Evolutionary conservation across 2,113 vertebrate species (phyloP).

Genomic region (Climacteris rufus): DNA sequence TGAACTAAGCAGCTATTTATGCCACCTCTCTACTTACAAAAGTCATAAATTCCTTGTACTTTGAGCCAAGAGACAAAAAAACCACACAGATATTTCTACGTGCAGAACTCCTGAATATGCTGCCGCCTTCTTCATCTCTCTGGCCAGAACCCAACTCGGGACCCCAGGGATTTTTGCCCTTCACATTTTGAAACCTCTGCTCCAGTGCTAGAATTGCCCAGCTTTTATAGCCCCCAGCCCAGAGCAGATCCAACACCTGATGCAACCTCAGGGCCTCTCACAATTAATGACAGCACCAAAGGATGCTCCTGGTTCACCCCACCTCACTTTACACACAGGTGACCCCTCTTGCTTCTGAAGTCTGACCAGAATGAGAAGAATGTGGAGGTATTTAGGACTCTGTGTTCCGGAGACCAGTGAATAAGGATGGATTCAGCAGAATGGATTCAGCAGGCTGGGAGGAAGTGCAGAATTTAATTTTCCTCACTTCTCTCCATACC

Average conservation of each 20-base stretch:
- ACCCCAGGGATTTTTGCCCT: rapidly evolving
- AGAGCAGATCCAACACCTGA: too few relatives aligned
- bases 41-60: background rate
- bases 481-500: background rate
- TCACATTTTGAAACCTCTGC: background rate
- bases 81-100: rapidly evolving
- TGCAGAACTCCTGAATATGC: background rate
- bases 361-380: background rate
- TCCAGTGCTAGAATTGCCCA: background rate
- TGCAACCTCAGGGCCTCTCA: background rate
- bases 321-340: background rate
- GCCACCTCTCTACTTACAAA: background rate
- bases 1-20: background rate
- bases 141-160: background rate
- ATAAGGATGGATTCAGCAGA: background rate
- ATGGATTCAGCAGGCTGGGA: background rate
- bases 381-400: background rate
- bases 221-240: rapidly evolving
- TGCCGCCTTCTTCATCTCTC: rapidly evolving
- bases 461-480: background rate
- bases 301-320: background rate
- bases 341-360: background rate
- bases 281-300: background rate
- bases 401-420: background rate
- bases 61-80: background rate